Conservation (phyloP, 2,113 vertebrate genomes). For the Isichthys henryi region DNA sequence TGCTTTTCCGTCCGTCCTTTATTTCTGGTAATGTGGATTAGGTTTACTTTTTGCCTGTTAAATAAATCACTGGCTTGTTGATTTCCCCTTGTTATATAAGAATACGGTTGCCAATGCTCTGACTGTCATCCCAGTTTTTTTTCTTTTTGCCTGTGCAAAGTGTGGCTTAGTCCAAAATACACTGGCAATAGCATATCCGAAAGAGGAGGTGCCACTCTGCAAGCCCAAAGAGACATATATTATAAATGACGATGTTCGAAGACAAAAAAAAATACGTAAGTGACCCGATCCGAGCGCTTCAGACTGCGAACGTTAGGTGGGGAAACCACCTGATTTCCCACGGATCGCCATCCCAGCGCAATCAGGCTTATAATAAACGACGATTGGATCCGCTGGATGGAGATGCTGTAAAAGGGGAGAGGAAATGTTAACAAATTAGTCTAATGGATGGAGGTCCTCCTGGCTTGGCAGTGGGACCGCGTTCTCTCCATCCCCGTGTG, state of each 20-base stretch:
- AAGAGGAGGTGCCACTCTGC: not conserved
- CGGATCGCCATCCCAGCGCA: constrained; percentile 10
- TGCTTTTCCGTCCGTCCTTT: not conserved
- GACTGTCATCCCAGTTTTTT: not conserved
- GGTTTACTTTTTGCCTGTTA: constrained; percentile 16
- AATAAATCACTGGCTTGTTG: constrained; percentile 20
- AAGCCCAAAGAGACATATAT: not conserved
- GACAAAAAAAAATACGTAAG: not conserved
- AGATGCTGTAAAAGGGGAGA: constrained; percentile 20
- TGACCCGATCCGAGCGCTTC: not conserved
- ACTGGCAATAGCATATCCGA: not conserved
- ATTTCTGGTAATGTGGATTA: not conserved
- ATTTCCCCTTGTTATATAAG: constrained; percentile 20
- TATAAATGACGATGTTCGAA: not conserved
- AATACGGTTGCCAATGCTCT: constrained; percentile 11
- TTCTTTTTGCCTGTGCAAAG: constrained; percentile 7
- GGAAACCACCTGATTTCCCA: constrained; percentile 19
- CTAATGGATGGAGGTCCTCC: constrained; percentile 22
- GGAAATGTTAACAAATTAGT: constrained; percentile 29
- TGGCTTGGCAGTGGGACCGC: constrained; percentile 6
- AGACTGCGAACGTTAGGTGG: not conserved
- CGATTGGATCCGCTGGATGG: constrained; percentile 10
- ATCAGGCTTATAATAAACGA: constrained; percentile 21
- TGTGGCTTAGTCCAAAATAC: not conserved
- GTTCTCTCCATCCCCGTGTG: constrained; percentile 17